Evolutionary conservation across 2,888 invertebrate genomes (phyloP), one percentile per base, ranked within the genome.

Genomic region (Hydrotaea cyrtoneurina): DNA sequence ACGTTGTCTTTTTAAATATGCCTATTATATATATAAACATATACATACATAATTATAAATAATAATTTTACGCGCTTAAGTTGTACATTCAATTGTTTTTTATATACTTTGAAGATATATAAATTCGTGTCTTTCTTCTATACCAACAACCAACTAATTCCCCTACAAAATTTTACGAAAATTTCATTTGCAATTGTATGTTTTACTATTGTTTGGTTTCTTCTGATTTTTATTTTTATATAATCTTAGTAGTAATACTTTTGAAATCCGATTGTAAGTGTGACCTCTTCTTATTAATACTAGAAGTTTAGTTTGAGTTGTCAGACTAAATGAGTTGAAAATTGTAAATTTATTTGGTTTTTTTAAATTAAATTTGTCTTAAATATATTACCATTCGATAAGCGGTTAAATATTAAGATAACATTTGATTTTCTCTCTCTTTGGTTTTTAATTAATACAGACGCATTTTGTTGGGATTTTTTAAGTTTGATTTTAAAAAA

Each of bases 1-100:
- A 46, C 46, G 21, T 43, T 80, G 73, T 62, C 46, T 79, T 69
- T 57, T 66, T 81, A 57, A 71, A 76, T 83, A 73, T 77, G n/a
- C n/a, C n/a, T 53, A 59, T 1, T 77, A 39, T 55, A 36, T 75
- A 59, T 17, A 50, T 50, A 83, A 83, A 82, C 80, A 80, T 79
- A 69, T 80, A 59, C 39, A 71, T 80, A 59, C 57, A 82, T 80
- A 86, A 81, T 83, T 85, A 86, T 72, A 84, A 80, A 83, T 83
- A 85, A 86, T 83, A 85, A 85, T 83, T 73, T 71, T 85, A 85
- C 76, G 79, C 57, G 85, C 79, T 85, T 85, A 85, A 85, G 85
- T 82, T 85, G 85, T 85, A 85, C 78, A 84, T 78, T 75, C 80
- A 55, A 78, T 81, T 78, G 80, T 81, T 81, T 79, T 31, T n/a